Base-by-base conservation (phyloP, 2,797 vertebrate genomes). In the Varecia variegata region DNA sequence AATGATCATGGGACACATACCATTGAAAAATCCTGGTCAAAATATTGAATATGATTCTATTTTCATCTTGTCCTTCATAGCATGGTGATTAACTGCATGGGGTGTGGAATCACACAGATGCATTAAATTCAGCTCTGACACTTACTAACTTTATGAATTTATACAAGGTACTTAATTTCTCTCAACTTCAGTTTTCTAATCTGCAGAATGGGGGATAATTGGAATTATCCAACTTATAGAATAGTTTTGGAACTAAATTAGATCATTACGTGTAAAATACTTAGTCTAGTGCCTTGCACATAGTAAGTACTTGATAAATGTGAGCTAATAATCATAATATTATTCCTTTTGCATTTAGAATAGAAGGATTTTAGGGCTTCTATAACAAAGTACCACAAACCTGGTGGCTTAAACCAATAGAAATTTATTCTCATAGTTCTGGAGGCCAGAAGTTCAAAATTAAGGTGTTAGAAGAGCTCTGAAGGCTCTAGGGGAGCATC, bases 11-110 rank as follows among this genome's bases (percentile, higher is more conserved):
- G 62, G 87, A 93, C 52, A 95, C 12, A 38, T 5, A 62, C 2
- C 76, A 95, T 27, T 73, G 92, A 82, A 95, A 95, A 86, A 71
- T 74, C 50, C 52, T 85, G 45, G 88, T 94, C 77, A 94, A 87
- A 94, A 27, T 58, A 58, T 58, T 58, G 27, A 58, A 92, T 80
- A 88, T 27, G 56, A 89, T 89, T 90, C 45, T 82, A 35, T 94
- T 91, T 96, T 93, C 88, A 88, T 90, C 47, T 82, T 89, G 74
- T 93, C 58, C 71, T 96, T 97, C 20, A 74, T 18, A 90, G 76
- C 83, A 58, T 43, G 30, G 52, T 68, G 80, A 96, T 70, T 40
- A 95, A 95, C 38, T 92, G 13, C 65, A 45, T 54, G n/a, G 58
- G 50, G 52, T 80, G 38, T 93, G 56, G 79, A 68, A 70, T 90